These are phyloP conservation scores for Platalea minor DNA, from an alignment of 2,797 vertebrate species.

Conservation along the genomic window DNA sequence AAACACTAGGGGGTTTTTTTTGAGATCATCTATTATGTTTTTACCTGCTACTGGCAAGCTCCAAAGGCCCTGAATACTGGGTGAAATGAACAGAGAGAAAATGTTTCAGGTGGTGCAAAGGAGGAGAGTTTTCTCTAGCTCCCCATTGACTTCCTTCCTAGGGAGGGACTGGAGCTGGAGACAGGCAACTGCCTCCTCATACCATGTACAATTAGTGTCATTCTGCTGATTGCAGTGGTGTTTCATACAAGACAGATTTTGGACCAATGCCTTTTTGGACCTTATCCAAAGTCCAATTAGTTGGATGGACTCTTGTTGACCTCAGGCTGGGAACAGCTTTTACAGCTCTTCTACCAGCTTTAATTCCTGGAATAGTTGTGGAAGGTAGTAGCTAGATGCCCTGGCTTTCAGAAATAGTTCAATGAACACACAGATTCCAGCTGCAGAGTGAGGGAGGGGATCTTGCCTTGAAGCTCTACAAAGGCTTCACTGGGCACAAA, in stretches of 20 bases:
- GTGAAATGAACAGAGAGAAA: not conserved
- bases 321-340: not conserved
- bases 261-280: not conserved
- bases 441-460: not conserved
- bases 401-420: not conserved
- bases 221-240: not conserved
- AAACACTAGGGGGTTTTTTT: not conserved
- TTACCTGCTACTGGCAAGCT: not conserved
- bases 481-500: not conserved
- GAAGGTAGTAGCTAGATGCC: not conserved
- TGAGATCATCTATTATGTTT: not conserved
- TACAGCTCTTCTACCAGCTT: not conserved
- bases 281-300: not conserved
- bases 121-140: not conserved
- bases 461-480: not conserved
- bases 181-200: not conserved
- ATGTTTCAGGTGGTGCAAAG: not conserved
- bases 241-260: not conserved
- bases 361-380: not conserved
- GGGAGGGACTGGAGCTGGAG: not conserved
- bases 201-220: not conserved
- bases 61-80: not conserved
- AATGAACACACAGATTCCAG: not conserved
- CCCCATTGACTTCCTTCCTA: accelerated
- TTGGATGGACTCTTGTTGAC: not conserved